Evolutionary conservation across 2,888 invertebrate species (phyloP).

Genomic region (Rhamphomyia laevipes): DNA sequence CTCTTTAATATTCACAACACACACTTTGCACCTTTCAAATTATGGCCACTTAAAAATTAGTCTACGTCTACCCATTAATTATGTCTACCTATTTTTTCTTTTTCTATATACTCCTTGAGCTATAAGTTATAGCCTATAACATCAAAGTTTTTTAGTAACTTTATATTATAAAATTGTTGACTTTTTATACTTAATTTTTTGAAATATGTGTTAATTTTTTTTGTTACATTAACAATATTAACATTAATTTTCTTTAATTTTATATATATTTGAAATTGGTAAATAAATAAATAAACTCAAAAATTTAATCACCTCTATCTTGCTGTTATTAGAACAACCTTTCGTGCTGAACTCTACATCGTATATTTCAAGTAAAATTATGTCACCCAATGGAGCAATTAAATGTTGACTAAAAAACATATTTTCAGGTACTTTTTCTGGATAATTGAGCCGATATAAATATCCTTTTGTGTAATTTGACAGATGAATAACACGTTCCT

Average conservation of each 20-base stretch:
- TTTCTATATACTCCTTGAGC: no score
- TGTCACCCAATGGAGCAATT: slow-evolving; percentile 43
- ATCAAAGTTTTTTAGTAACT: no score
- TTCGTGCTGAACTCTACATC: slow-evolving; percentile 38
- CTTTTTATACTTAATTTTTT: no score
- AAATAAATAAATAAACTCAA: neutral
- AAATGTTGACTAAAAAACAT: slow-evolving; percentile 45
- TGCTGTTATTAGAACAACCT: slow-evolving; percentile 39
- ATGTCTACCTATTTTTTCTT: no score
- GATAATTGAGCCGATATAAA: slow-evolving; percentile 47
- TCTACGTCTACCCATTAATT: no score
- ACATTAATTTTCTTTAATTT: neutral
- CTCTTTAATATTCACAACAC: no score
- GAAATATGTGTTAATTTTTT: no score
- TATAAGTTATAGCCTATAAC: no score
- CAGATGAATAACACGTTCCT: slow-evolving; percentile 39
- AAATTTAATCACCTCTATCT: slow-evolving; percentile 40
- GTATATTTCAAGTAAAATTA: slow-evolving; percentile 41
- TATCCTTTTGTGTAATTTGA: slow-evolving; percentile 38
- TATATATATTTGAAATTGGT: neutral
- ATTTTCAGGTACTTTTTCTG: slow-evolving; percentile 40
- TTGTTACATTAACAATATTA: no score
- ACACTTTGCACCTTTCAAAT: no score
- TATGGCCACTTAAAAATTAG: no score
- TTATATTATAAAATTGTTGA: no score